Evolutionary conservation across 2,888 invertebrate species (phyloP).

Genomic region (Coecobrya sp.): DNA sequence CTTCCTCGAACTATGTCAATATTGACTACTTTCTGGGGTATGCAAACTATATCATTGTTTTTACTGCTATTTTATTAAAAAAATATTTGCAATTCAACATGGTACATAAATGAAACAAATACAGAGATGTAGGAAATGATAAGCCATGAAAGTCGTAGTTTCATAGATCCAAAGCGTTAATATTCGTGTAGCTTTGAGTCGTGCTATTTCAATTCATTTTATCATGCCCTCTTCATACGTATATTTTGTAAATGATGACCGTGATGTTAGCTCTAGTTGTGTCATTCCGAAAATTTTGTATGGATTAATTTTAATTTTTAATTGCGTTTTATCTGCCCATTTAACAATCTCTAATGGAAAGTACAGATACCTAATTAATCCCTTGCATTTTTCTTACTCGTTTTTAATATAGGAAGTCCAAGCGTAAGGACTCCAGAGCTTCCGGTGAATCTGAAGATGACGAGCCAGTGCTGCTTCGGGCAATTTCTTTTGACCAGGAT

Average conservation of each 20-base stretch:
- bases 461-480: constrained; percentile 89
- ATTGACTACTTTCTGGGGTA: constrained; percentile 97
- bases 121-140: too few relatives aligned
- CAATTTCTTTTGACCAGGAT: constrained; percentile 90
- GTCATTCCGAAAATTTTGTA: background rate
- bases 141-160: too few relatives aligned
- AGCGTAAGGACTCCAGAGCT: constrained; percentile 85
- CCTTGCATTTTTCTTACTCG: constrained; percentile 10
- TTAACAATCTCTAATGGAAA: too few relatives aligned
- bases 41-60: constrained; percentile 87
- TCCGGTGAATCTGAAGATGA: constrained; percentile 86
- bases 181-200: background rate
- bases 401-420: constrained; percentile 81
- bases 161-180: too few relatives aligned
- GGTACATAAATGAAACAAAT: too few relatives aligned
- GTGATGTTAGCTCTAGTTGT: background rate
- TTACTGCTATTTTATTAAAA: background rate
- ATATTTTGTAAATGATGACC: background rate
- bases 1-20: constrained; percentile 95
- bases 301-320: background rate
- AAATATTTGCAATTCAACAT: background rate
- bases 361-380: too few relatives aligned
- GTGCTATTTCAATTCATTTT: background rate
- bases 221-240: background rate
- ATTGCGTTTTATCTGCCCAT: background rate